Base-by-base conservation (phyloP, 2,113 vertebrate genomes). In the Corynorhinus townsendii region DNA sequence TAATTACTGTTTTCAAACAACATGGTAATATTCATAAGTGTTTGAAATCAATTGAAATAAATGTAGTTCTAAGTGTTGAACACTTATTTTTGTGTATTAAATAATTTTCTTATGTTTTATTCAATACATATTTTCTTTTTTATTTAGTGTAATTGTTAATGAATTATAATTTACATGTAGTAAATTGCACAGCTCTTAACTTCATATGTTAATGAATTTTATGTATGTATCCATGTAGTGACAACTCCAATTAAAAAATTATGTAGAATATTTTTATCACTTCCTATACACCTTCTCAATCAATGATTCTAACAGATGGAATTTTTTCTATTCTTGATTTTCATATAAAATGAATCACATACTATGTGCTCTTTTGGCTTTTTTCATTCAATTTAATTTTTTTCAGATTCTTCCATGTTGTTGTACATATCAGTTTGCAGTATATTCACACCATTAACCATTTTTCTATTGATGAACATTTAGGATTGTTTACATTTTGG, bases 1-100 rank as follows among this genome's bases (percentile, higher is more conserved):
- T 73, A 72, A 68, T 66, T 47, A 54, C 11, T 17, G 26, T 86
- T 95, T 89, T 52, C 54, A 95, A 92, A 89, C 19, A 94, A 73
- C 43, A 77, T 54, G 10, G 15, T 11, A 89, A 0, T 4, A 11
- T 92, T 59, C 40, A 15, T 40, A 66, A n/a, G 22, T 72, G 16
- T 68, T 62, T 69, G 26, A 82, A 91, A 83, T 92, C n/a, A 69
- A 80, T n/a, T 22, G 20, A 92, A 9, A 81, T 59, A 30, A 83
- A 71, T 62, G 35, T 49, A 6, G 0, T 84, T 90, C 17, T 83
- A 81, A 73, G 47, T 72, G 9, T 26, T 45, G 19, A 82, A 85
- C 20, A 92, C 17, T 76, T 69, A 54, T 16, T 90, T 84, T 35
- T 90, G 6, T 81, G 38, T 45, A 83, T 54, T 45, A 90, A 94